Evolutionary conservation across 35 echinoderm and acorn worm genomes (phyloP).

Genomic region (Chiridota heheva): DNA sequence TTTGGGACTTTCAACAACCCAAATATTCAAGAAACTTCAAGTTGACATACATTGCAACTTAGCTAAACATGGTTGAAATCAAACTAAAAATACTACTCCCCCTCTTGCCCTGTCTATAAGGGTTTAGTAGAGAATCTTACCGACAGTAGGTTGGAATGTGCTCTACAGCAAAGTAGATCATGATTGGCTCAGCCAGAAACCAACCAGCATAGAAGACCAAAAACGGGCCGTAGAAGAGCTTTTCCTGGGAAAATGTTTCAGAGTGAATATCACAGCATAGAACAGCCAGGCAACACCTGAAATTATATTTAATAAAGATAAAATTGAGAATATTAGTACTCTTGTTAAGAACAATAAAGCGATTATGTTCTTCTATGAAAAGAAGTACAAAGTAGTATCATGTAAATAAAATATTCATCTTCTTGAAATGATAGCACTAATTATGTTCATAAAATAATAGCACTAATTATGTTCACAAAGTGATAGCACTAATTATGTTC

Average conservation of each 20-base stretch:
- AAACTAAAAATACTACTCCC: neutral
- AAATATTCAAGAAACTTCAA: neutral
- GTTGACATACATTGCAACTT: neutral
- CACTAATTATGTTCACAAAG: no score
- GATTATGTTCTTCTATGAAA: no score
- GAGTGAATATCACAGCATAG: constrained; percentile 32
- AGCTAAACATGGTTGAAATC: neutral
- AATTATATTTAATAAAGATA: neutral
- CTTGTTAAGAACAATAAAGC: no score
- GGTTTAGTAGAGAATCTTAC: neutral
- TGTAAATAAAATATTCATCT: no score
- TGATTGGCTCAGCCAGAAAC: constrained; percentile 12
- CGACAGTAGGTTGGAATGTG: constrained; percentile 3
- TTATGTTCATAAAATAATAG: no score
- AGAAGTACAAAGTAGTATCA: no score
- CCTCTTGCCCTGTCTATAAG: neutral
- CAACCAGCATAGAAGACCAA: constrained; percentile 1
- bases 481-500: no score
- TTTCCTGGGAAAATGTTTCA: constrained; percentile 8
- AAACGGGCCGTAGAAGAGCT: constrained; percentile 26
- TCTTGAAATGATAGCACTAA: no score
- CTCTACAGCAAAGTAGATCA: constrained; percentile 3
- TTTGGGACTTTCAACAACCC: neutral
- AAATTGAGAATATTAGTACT: no score
- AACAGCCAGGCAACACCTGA: constrained; percentile 28